These are phyloP conservation scores for Phalera bucephala DNA, from an alignment of 2,888 invertebrate species.

Conservation along the genomic window DNA sequence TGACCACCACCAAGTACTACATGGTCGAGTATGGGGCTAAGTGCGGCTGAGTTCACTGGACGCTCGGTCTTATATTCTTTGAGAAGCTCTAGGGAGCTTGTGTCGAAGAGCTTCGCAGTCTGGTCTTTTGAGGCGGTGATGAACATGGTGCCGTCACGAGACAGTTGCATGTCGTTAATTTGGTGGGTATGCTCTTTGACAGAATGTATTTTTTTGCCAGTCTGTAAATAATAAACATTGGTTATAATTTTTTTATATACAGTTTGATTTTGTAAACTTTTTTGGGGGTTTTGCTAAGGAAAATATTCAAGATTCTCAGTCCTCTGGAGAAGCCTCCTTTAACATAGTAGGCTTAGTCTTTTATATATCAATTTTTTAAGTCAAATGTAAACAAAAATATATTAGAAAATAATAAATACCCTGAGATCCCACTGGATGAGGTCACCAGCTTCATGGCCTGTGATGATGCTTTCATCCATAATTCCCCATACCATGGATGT, in stretches of 20 bases:
- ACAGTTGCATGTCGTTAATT: conserved; percentile 98
- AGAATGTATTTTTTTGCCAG: conserved; percentile 90
- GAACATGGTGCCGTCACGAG: conserved; percentile 96
- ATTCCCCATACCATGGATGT: conserved; percentile 97
- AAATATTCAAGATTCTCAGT: too few relatives aligned
- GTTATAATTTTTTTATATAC: too few relatives aligned
- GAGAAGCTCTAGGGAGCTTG: conserved; percentile 91
- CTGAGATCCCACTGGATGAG: conserved; percentile 96
- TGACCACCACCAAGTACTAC: conserved; percentile 99
- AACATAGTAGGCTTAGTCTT: too few relatives aligned
- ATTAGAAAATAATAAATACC: too few relatives aligned
- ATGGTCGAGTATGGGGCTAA: conserved; percentile 97
- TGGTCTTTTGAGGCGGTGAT: conserved; percentile 98
- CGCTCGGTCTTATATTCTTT: conserved; percentile 99
- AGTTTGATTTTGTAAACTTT: too few relatives aligned
- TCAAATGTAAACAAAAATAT: too few relatives aligned
- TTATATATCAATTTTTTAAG: too few relatives aligned
- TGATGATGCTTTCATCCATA: conserved; percentile 94
- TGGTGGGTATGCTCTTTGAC: conserved; percentile 92
- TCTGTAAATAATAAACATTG: conserved; percentile 73
- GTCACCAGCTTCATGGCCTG: conserved; percentile 97
- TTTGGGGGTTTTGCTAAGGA: too few relatives aligned
- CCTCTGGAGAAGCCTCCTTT: too few relatives aligned
- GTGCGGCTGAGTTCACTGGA: conserved; percentile 98
- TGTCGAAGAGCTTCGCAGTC: conserved; percentile 97